phyloP scores from a whole-genome alignment of 2,888 invertebrate species.

The Andrena chrysosceles region DNA sequence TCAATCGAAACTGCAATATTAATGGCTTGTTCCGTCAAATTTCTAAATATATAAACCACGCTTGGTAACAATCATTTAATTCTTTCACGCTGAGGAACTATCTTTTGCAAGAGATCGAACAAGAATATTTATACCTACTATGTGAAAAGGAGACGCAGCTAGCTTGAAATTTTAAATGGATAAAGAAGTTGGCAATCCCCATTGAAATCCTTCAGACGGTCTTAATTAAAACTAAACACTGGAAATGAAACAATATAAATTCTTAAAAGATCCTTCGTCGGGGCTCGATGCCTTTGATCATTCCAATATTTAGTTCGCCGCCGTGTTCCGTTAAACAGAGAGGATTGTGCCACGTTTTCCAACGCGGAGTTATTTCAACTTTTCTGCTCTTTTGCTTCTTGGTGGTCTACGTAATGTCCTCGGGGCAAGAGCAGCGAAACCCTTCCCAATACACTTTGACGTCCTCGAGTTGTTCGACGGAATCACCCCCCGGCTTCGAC shows the following conservation, averaged over 20 bases:
- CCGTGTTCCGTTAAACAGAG: constrained; percentile 39
- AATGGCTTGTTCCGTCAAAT: neutral
- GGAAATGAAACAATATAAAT: constrained; percentile 59
- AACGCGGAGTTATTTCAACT: constrained; percentile 51
- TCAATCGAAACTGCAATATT: neutral
- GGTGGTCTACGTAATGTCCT: constrained; percentile 56
- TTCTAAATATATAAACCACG: neutral
- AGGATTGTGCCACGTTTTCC: constrained; percentile 36
- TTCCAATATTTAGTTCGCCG: constrained; percentile 41
- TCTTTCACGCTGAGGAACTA: neutral
- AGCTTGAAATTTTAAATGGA: constrained; percentile 14
- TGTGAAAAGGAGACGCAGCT: neutral
- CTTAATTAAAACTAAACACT: constrained; percentile 53
- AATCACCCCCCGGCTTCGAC: constrained; percentile 49
- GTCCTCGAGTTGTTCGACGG: constrained; percentile 49
- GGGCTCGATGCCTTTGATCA: constrained; percentile 47
- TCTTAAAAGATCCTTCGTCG: constrained; percentile 32
- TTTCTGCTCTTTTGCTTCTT: constrained; percentile 46
- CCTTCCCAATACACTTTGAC: constrained; percentile 56
- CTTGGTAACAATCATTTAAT: neutral
- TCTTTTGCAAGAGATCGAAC: neutral
- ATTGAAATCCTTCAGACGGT: neutral
- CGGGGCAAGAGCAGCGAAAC: constrained; percentile 39
- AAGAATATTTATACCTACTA: neutral
- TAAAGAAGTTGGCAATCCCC: neutral